A percentile compares a stretch with the other conserved stretches of the same genome.
These are phyloP conservation scores for Sebastes melanostomus DNA, from an alignment of 2,797 vertebrate species.

Conservation along the genomic window DNA sequence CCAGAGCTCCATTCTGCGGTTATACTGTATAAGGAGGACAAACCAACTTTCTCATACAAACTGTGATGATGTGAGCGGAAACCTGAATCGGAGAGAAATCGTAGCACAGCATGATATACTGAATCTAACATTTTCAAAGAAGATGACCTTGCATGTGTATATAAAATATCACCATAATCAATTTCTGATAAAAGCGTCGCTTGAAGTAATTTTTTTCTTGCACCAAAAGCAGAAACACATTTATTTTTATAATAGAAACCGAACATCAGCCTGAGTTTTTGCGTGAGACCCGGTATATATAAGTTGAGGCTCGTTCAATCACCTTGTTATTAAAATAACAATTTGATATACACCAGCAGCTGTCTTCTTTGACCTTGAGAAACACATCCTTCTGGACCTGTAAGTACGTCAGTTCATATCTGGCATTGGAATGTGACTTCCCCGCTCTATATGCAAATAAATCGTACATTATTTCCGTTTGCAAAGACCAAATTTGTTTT, in stretches of 20 bases:
- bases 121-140: neutral
- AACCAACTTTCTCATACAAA: neutral
- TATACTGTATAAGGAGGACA: fast-evolving
- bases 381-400: neutral
- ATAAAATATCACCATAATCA: neutral
- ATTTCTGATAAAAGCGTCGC: neutral
- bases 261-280: too few relatives aligned
- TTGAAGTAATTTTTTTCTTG: neutral
- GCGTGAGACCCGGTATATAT: too few relatives aligned
- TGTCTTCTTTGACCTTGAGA: neutral
- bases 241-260: neutral
- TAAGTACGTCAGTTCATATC: neutral
- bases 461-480: too few relatives aligned
- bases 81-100: neutral
- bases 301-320: too few relatives aligned
- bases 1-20: neutral
- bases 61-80: neutral
- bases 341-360: neutral
- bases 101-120: neutral
- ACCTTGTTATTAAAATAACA: too few relatives aligned
- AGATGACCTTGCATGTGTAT: neutral
- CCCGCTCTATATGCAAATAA: too few relatives aligned
- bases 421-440: too few relatives aligned
- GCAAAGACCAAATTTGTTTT: too few relatives aligned
- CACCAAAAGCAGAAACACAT: neutral